Evolutionary conservation across 2,113 vertebrate genomes (phyloP).

Genomic region (Morone chrysops): DNA sequence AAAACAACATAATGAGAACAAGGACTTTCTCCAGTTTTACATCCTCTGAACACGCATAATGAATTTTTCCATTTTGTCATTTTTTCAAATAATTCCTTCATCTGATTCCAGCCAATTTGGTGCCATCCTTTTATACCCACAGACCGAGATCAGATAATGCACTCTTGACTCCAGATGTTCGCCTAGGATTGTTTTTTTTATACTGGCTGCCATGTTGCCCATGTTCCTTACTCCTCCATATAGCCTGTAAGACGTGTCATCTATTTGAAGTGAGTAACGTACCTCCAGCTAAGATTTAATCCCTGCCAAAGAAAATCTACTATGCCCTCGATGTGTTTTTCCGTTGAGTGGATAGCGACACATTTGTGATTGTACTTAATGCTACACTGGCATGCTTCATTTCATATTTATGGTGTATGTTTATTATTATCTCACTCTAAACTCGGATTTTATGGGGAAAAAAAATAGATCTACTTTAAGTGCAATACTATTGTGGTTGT

Average conservation of each 20-base stretch:
- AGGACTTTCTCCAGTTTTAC: not conserved
- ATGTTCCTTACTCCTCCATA: not conserved
- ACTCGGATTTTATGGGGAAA: not conserved
- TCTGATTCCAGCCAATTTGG: not conserved
- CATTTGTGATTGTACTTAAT: not conserved
- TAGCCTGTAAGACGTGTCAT: not conserved
- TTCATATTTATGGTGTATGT: not conserved
- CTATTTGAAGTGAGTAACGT: not conserved
- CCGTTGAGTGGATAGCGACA: not conserved
- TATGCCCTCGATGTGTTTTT: not conserved
- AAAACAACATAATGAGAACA: not conserved
- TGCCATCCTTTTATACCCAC: slow-evolving; percentile 16
- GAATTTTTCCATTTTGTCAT: not conserved
- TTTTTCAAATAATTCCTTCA: not conserved
- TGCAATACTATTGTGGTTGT: slow-evolving; percentile 29
- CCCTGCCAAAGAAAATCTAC: slow-evolving; percentile 20
- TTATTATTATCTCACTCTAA: not conserved
- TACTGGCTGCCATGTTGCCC: not conserved
- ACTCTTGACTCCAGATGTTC: not conserved
- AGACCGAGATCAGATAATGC: not conserved
- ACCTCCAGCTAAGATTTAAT: not conserved
- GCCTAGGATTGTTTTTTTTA: not conserved
- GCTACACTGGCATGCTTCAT: slow-evolving; percentile 10
- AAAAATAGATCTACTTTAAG: not conserved
- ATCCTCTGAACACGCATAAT: not conserved